Base-by-base conservation (phyloP, 2,888 invertebrate genomes). In the Arctia plantaginis region DNA sequence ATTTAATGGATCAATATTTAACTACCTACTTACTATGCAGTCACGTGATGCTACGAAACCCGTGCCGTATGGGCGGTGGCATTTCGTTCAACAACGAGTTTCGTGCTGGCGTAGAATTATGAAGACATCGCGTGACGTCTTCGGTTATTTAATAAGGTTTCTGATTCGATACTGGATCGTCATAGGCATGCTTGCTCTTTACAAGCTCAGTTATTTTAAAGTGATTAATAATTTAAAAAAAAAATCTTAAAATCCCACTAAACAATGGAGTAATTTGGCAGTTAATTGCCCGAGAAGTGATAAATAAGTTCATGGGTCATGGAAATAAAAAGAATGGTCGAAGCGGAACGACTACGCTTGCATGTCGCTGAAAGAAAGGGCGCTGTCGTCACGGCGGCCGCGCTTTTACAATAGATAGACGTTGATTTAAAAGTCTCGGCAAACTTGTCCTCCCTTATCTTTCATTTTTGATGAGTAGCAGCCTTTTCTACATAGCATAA, bases 251-350 rank as follows among this genome's bases (percentile, higher is more conserved):
- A 80, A 72, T 74, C 70, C 80, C 77, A 81, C 64, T 82, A 87
- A 91, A 93, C 91, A 92, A 91, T 89, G 88, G 89, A 86, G 87
- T 92, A 88, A 90, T 91, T 92, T 90, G 86, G 89, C 92, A 93
- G 90, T 94, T 93, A 94, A 95, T 92, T 93, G 87, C 89, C 93
- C 94, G 90, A 90, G 88, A 92, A 93, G 92, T 90, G 89, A 93
- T 94, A 93, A 94, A 94, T 93, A 93, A 87, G 89, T 91, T 89
- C 87, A 90, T 91, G 91, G 91, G 92, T 90, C 92, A 91, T 90
- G 90, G 91, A 92, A 91, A 94, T 92, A 93, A 91, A 92, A 91
- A 89, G 88, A 88, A 88, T 88, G 87, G 80, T 78, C 87, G 86
- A 87, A 86, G 92, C 93, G 93, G 94, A 94, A 94, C 93, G 93